These are phyloP conservation scores for Drosophila serrata DNA, from an alignment of 1,140 invertebrate species.

Conservation along the genomic window DNA sequence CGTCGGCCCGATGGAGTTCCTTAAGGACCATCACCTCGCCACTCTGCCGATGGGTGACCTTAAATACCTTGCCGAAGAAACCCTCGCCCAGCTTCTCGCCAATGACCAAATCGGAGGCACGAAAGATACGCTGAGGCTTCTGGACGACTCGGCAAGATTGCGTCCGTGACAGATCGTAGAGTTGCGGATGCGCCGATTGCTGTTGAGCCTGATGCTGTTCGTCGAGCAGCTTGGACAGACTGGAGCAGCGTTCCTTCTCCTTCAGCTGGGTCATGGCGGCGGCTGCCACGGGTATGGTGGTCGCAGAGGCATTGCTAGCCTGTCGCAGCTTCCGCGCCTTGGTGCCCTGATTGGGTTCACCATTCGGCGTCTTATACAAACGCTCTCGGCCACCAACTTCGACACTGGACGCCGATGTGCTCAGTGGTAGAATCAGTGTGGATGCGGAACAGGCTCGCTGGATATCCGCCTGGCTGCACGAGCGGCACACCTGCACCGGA, in stretches of 20 bases:
- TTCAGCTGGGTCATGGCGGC: conserved; percentile 60
- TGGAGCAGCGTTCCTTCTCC: conserved; percentile 93
- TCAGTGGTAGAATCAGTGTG: conserved; percentile 66
- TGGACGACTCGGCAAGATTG: conserved; percentile 95
- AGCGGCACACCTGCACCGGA: conserved; percentile 89
- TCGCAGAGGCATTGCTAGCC: conserved; percentile 23
- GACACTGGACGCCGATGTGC: conserved; percentile 77
- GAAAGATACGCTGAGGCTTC: conserved; percentile 91
- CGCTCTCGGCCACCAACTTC: conserved; percentile 69
- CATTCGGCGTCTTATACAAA: conserved; percentile 49
- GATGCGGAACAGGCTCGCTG: conserved; percentile 68
- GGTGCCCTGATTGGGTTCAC: conserved; percentile 26
- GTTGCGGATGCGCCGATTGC: conserved; percentile 66
- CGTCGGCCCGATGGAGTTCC: conserved; percentile 96
- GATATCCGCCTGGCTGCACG: conserved; percentile 80
- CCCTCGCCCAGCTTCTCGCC: conserved; percentile 96
- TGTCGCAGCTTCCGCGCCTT: conserved; percentile 66
- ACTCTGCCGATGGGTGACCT: conserved; percentile 95
- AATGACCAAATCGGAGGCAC: conserved; percentile 93
- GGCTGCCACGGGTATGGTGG: conserved; percentile 15
- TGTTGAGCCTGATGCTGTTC: conserved; percentile 85
- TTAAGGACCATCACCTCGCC: conserved; percentile 98
- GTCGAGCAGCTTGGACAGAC: conserved; percentile 93
- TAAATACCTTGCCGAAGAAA: conserved; percentile 96
- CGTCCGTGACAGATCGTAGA: conserved; percentile 92